Percentiles rank a stretch among this genome's conserved stretches.
Evolutionary conservation across 1,140 invertebrate species (phyloP).

Genomic region (Protaetia brevitarsis): DNA sequence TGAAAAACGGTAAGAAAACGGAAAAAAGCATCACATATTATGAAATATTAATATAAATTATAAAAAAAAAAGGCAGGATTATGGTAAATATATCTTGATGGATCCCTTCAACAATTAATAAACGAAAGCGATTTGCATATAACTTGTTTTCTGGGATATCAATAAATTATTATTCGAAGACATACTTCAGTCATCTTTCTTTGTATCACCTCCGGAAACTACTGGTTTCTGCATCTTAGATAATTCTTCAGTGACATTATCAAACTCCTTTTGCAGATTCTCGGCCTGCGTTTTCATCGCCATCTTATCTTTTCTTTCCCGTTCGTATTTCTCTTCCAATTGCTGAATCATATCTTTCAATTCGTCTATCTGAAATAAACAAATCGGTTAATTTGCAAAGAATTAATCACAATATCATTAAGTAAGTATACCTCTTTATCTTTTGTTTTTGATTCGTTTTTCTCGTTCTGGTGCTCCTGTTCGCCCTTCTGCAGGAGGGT

Average conservation of each 20-base stretch:
- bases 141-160: too few relatives aligned
- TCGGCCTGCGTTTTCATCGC: slow-evolving; percentile 86
- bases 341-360: slow-evolving; percentile 59
- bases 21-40: too few relatives aligned
- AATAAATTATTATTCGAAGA: slow-evolving; percentile 15
- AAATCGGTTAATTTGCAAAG: not conserved
- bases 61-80: too few relatives aligned
- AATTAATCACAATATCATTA: not conserved
- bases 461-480: slow-evolving; percentile 57
- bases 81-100: too few relatives aligned
- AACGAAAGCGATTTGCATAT: too few relatives aligned
- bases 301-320: slow-evolving; percentile 76
- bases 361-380: slow-evolving; percentile 52
- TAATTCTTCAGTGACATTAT: slow-evolving; percentile 80
- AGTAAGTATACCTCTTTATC: slow-evolving; percentile 38
- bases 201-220: slow-evolving; percentile 61
- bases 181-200: slow-evolving; percentile 54
- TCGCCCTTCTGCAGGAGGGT: slow-evolving; percentile 64
- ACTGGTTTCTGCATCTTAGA: slow-evolving; percentile 72
- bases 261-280: slow-evolving; percentile 83
- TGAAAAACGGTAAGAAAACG: too few relatives aligned
- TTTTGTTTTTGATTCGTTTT: slow-evolving; percentile 62
- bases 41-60: too few relatives aligned
- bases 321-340: slow-evolving; percentile 64
- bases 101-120: too few relatives aligned